phyloP scores from a whole-genome alignment of 1,140 invertebrate species.

The Hycleus cichorii region DNA sequence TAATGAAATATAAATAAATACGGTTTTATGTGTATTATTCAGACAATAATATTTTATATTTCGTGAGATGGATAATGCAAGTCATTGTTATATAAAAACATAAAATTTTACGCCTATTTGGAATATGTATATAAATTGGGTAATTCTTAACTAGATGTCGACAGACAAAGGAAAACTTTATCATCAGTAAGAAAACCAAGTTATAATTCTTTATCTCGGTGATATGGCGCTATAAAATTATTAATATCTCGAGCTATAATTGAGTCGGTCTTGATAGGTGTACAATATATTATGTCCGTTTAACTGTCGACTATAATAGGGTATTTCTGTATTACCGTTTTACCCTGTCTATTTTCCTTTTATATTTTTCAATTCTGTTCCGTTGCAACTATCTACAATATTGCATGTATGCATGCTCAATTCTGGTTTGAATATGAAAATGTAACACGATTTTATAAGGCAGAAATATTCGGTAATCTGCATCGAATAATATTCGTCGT shows the following conservation, averaged over 20 bases:
- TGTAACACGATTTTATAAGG: conserved; percentile 2
- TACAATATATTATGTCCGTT: conserved; percentile 30
- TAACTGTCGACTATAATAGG: conserved; percentile 23
- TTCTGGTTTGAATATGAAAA: too few relatives aligned
- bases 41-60: conserved; percentile 26
- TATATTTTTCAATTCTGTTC: too few relatives aligned
- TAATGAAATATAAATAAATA: conserved; percentile 21
- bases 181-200: conserved; percentile 27
- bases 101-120: conserved; percentile 27
- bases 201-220: conserved; percentile 38
- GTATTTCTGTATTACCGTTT: conserved; percentile 2
- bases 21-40: conserved; percentile 17
- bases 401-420: too few relatives aligned
- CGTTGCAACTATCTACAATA: too few relatives aligned
- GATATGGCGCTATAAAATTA: conserved; percentile 35
- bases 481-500: conserved; percentile 12
- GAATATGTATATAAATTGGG: conserved; percentile 27
- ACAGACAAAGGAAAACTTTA: conserved; percentile 23
- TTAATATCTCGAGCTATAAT: conserved; percentile 38
- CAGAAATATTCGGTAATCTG: conserved; percentile 14
- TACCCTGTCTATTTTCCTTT: not conserved
- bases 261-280: conserved; percentile 34
- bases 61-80: conserved; percentile 21
- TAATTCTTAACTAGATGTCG: conserved; percentile 10
- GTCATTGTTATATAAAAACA: conserved; percentile 22